A percentile compares a stretch with the other conserved stretches of the same genome.
Evolutionary conservation across 2,113 vertebrate species (phyloP).

Genomic region (Tenrec ecaudatus): DNA sequence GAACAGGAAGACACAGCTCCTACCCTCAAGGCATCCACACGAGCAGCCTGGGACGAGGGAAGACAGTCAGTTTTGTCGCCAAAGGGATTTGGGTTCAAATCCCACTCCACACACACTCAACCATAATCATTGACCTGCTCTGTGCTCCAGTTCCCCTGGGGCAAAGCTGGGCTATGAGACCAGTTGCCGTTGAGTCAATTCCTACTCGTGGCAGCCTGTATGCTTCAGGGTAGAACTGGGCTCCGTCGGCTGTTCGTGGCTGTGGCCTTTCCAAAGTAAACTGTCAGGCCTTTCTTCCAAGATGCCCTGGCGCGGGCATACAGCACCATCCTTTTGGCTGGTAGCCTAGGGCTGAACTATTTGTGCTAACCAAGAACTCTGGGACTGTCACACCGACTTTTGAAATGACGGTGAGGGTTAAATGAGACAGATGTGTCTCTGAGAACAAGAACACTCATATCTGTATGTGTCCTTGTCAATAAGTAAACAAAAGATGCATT

Average conservation of each 20-base stretch:
- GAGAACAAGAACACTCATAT: not conserved
- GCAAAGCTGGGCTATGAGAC: not conserved
- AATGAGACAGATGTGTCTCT: not conserved
- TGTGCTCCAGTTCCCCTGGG: no score
- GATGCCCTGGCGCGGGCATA: not conserved
- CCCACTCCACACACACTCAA: not conserved
- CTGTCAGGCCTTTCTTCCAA: not conserved
- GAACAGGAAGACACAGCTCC: not conserved
- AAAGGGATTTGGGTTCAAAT: not conserved
- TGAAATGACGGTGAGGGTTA: not conserved
- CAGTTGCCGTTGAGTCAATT: no score
- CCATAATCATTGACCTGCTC: not conserved
- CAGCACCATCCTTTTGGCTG: not conserved
- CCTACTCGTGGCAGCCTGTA: not conserved
- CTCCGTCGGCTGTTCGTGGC: not conserved
- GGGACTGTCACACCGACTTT: not conserved
- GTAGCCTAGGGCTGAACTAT: not conserved
- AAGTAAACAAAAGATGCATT: not conserved
- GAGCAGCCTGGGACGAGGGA: accelerated
- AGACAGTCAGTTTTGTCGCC: not conserved
- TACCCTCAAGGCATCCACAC: no score
- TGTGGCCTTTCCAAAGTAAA: not conserved
- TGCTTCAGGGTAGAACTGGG: not conserved
- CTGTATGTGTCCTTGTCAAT: not conserved
- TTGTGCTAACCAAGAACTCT: not conserved